A percentile compares a stretch with the other conserved stretches of the same genome.
Evolutionary conservation across 2,888 invertebrate genomes (phyloP).

Genomic region (Marasmarcha lunaedactyla): DNA sequence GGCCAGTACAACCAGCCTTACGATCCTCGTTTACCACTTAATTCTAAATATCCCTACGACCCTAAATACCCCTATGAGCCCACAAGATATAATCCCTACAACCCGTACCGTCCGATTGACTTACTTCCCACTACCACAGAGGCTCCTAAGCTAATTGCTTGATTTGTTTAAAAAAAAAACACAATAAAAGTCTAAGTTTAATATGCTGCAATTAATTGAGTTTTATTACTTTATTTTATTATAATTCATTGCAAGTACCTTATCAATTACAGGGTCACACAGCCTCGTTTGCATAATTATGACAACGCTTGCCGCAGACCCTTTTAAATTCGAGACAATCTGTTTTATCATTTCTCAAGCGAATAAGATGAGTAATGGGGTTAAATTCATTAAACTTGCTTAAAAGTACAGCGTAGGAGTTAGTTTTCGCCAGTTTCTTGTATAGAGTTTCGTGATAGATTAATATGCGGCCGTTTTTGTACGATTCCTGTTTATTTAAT

Average conservation of each 20-base stretch:
- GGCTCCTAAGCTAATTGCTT: neutral
- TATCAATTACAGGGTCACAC: neutral
- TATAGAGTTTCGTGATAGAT: too few species aligned
- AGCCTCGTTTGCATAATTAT: slow-evolving; percentile 1
- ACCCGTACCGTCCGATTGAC: slow-evolving; percentile 2
- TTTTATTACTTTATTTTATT: neutral
- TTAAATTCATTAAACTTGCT: too few species aligned
- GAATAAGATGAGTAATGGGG: too few species aligned
- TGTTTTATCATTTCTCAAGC: neutral
- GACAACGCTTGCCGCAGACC: neutral
- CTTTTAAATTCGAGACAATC: neutral
- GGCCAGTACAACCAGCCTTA: slow-evolving; percentile 7
- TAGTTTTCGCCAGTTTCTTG: too few species aligned
- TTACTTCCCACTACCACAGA: neutral
- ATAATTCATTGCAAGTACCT: neutral
- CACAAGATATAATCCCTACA: slow-evolving; percentile 7
- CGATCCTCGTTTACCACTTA: slow-evolving; percentile 17
- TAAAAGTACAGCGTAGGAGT: too few species aligned
- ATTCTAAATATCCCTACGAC: slow-evolving; percentile 12
- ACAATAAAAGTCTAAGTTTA: too few species aligned
- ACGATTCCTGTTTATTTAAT: too few species aligned
- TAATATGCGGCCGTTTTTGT: too few species aligned
- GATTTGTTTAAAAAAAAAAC: too few species aligned
- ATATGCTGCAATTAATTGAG: too few species aligned
- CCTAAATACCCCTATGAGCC: slow-evolving; percentile 2